phyloP scores from a whole-genome alignment of 2,888 invertebrate species.

The Sinelater perroti region DNA sequence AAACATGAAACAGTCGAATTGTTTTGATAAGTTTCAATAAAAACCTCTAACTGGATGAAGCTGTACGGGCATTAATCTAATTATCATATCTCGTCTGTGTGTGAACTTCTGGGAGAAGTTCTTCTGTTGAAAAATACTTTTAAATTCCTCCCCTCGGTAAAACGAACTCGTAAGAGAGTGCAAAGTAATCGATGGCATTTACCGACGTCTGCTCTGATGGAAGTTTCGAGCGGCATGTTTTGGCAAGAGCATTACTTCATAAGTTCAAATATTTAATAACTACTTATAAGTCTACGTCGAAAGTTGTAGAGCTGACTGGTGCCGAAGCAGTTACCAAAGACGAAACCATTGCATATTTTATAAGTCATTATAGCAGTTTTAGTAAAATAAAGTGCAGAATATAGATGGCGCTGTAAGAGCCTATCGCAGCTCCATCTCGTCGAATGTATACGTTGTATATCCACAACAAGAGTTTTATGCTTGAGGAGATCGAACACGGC shows the following conservation, averaged over 20 bases:
- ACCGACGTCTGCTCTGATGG: constrained; percentile 4
- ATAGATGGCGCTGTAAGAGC: constrained; percentile 7
- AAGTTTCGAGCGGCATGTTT: constrained; percentile 5
- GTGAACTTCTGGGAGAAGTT: not conserved
- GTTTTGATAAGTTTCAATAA: no score
- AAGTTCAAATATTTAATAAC: constrained; percentile 18
- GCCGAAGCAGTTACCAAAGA: constrained; percentile 10
- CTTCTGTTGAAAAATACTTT: not conserved
- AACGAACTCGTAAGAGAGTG: not conserved
- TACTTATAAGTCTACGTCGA: constrained; percentile 18
- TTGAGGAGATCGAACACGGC: no score
- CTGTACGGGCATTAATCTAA: no score
- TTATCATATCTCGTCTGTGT: no score
- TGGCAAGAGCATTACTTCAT: constrained; percentile 13
- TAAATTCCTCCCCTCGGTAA: not conserved
- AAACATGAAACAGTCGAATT: no score
- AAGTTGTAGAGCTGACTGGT: constrained; percentile 16
- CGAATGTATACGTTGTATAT: not conserved
- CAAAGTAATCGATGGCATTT: constrained; percentile 19
- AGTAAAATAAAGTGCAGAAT: constrained; percentile 11
- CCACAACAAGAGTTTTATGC: no score
- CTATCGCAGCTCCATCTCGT: not conserved
- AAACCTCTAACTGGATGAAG: no score
- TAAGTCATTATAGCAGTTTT: constrained; percentile 16
- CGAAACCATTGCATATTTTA: constrained; percentile 13